phyloP scores from a whole-genome alignment of 92 coral and sea anemone genomes.

The Epizoanthus stellaris region DNA sequence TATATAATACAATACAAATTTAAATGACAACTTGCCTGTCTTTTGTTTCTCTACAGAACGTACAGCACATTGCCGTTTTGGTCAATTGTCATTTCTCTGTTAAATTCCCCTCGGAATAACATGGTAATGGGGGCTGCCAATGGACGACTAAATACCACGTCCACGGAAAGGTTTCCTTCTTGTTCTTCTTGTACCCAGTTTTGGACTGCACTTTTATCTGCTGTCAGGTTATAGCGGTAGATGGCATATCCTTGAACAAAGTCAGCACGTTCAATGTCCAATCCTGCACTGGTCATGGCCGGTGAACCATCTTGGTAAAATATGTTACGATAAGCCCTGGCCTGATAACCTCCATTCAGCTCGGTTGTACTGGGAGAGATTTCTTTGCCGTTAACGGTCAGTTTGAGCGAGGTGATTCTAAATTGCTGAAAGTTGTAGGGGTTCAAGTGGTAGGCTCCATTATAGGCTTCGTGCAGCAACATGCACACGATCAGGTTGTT shows the following conservation, averaged over 20 bases:
- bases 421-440: slow-evolving; percentile 46
- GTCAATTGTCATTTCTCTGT: slow-evolving; percentile 44
- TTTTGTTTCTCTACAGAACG: too few species aligned
- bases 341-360: slow-evolving; percentile 6
- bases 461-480: slow-evolving; percentile 44
- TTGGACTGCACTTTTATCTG: slow-evolving; percentile 44
- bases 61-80: slow-evolving; percentile 21
- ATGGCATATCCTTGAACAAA: slow-evolving; percentile 46
- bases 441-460: slow-evolving; percentile 37
- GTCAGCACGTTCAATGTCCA: slow-evolving; percentile 46
- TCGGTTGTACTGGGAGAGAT: slow-evolving; percentile 9
- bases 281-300: slow-evolving; percentile 21
- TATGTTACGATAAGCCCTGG: slow-evolving; percentile 24
- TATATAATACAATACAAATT: too few species aligned
- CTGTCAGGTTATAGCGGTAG: slow-evolving; percentile 34
- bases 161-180: slow-evolving; percentile 36
- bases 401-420: background rate
- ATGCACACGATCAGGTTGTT: slow-evolving; percentile 30
- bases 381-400: slow-evolving; percentile 44
- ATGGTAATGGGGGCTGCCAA: background rate
- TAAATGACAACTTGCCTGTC: too few species aligned
- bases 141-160: slow-evolving; percentile 6
- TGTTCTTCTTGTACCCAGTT: slow-evolving; percentile 24
- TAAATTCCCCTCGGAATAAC: slow-evolving; percentile 30
- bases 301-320: slow-evolving; percentile 4